Conservation (phyloP, 2,797 vertebrate genomes). For the Microtus obscurus region DNA sequence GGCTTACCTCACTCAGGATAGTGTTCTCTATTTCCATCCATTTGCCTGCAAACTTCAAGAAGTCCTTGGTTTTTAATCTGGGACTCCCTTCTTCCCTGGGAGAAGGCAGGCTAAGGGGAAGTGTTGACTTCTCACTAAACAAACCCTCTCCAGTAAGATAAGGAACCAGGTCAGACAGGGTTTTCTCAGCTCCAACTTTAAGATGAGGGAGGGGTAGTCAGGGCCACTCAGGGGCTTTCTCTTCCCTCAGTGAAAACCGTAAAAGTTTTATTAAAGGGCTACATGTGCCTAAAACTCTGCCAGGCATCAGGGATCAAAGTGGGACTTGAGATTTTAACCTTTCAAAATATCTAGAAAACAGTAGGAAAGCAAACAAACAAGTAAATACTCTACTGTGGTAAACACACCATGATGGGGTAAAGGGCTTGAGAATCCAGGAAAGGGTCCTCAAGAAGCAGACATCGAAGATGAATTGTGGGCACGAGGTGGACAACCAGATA, state of each 20-base stretch:
- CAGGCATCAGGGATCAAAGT: neutral
- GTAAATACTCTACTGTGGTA: neutral
- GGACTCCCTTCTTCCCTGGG: conserved; percentile 68
- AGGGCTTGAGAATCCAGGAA: neutral
- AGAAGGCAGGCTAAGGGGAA: conserved; percentile 82
- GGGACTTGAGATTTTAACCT: neutral
- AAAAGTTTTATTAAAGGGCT: neutral
- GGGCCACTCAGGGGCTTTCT: neutral
- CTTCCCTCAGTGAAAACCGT: neutral
- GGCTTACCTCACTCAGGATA: too few relatives aligned
- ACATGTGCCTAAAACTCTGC: neutral
- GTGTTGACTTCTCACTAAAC: conserved; percentile 77
- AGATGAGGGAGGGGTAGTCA: neutral
- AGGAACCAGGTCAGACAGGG: conserved; percentile 78
- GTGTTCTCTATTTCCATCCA: too few relatives aligned
- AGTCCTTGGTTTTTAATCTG: conserved; percentile 81
- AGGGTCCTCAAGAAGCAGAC: neutral
- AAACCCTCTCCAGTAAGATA: conserved; percentile 78
- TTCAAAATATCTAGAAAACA: conserved; percentile 7
- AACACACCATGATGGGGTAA: neutral
- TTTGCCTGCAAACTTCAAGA: too few relatives aligned
- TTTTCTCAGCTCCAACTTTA: conserved; percentile 71
- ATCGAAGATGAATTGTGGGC: neutral
- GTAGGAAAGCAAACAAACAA: neutral
- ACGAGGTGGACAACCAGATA: neutral